Conservation (phyloP, 2,113 vertebrate species). For the Redunca redunca region DNA sequence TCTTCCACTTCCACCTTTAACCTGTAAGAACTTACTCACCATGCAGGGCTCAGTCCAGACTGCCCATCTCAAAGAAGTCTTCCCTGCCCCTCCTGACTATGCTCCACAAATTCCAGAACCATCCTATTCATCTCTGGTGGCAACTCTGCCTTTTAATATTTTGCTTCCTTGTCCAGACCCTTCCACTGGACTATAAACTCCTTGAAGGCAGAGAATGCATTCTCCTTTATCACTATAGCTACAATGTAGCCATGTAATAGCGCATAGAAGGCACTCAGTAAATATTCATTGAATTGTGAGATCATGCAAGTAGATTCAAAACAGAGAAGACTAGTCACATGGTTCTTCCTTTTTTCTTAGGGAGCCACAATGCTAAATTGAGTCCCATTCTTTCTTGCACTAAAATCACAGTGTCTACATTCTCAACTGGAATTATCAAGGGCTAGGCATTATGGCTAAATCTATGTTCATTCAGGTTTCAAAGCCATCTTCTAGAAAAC, state of each 20-base stretch:
- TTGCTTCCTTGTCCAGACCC: neutral
- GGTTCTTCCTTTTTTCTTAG: neutral
- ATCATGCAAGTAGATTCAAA: neutral
- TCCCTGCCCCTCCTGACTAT: neutral
- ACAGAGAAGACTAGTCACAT: neutral
- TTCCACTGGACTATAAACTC: neutral
- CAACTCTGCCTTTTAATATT: neutral
- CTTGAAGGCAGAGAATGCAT: neutral
- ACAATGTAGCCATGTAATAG: neutral
- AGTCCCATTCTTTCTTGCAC: neutral
- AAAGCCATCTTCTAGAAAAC: conserved; percentile 12
- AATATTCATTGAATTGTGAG: neutral
- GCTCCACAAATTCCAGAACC: neutral
- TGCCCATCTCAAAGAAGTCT: neutral
- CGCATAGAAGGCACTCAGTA: neutral
- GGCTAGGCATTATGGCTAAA: neutral
- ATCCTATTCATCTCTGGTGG: neutral
- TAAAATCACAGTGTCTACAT: neutral
- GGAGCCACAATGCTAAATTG: neutral
- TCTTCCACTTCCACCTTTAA: neutral
- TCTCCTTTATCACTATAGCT: neutral
- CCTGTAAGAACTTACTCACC: neutral
- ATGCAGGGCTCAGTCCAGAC: neutral
- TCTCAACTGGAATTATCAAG: neutral
- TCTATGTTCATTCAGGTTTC: neutral